Evolutionary conservation across 1,140 invertebrate species (phyloP), one percentile per base, ranked within the genome.

Genomic region (Neodiprion lecontei): DNA sequence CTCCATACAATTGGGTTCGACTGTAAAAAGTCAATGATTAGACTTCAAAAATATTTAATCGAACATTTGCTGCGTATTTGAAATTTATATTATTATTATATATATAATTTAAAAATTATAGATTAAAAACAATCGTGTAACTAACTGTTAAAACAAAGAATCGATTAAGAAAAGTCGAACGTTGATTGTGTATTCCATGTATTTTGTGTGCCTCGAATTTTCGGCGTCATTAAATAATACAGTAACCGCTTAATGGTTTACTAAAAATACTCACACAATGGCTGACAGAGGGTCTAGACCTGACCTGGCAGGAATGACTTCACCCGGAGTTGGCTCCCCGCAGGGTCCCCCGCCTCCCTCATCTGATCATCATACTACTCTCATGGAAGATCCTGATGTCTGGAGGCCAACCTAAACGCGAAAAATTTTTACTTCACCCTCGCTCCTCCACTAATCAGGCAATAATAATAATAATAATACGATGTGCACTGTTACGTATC

Each of bases 301-400:
- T 84, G 94, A 96, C 86, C 94, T 95, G 91, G 93, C 94, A 77
- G 94, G 93, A 79, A 93, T 94, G 90, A 93, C 93, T 84, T 92
- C 91, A 70, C 92, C 92, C 65, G 89, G 89, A 73, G 86, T 91
- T 81, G 88, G 89, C 89, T 91, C 87, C 88, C 90, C 89, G 88
- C 93, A 85, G 80, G 91, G 88, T 85, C 90, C 85, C 83, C 89
- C 86, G 89, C 91, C 87, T 90, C 91, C 90, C 90, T 91, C 90
- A 90, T 91, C 89, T 80, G 90, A 92, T 88, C 91, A 92, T 79
- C 91, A 93, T 86, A 92, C 93, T 79, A 95, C 95, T 77, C 91
- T 95, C 73, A 95, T 96, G 94, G 94, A 96, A 90, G 94, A 96
- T 89, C 95, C 95, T 68, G 94, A 96, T 89, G 94, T 96, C 79